These are phyloP conservation scores for Gallinago stenura DNA, from an alignment of 2,797 vertebrate species.

Conservation along the genomic window DNA sequence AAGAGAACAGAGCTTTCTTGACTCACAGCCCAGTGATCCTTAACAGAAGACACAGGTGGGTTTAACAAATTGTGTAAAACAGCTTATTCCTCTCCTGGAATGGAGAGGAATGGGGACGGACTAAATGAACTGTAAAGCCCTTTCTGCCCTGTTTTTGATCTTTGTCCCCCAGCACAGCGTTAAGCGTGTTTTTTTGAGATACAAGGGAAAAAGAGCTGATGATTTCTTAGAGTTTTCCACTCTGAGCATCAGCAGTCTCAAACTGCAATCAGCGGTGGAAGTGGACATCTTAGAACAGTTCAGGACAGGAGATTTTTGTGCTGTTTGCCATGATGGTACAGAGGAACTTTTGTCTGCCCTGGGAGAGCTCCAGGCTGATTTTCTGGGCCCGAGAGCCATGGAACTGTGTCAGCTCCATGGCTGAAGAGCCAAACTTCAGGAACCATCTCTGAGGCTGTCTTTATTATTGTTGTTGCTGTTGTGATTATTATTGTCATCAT, in stretches of 20 bases:
- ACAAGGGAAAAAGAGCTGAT: not conserved
- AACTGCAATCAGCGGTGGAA: not conserved
- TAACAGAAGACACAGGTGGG: not conserved
- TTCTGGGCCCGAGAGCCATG: not conserved
- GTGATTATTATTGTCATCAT: not conserved
- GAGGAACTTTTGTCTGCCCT: not conserved
- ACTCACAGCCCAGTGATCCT: not conserved
- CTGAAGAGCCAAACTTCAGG: not conserved
- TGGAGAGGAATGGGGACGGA: fast-evolving
- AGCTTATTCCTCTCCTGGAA: not conserved
- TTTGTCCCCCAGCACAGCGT: not conserved
- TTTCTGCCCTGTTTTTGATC: not conserved
- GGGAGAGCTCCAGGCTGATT: not conserved
- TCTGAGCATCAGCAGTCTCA: slow-evolving; percentile 2
- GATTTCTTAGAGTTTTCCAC: not conserved
- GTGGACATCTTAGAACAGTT: not conserved
- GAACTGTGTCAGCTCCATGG: not conserved
- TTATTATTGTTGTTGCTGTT: not conserved
- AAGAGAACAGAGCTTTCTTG: not conserved
- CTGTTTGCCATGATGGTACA: not conserved
- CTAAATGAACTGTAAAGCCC: not conserved
- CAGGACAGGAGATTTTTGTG: not conserved
- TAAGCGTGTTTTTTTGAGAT: not conserved
- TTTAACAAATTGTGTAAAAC: not conserved
- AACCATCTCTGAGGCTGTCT: not conserved